These are phyloP conservation scores for Dendrolimus houi DNA, from an alignment of 2,888 invertebrate species.

Conservation along the genomic window DNA sequence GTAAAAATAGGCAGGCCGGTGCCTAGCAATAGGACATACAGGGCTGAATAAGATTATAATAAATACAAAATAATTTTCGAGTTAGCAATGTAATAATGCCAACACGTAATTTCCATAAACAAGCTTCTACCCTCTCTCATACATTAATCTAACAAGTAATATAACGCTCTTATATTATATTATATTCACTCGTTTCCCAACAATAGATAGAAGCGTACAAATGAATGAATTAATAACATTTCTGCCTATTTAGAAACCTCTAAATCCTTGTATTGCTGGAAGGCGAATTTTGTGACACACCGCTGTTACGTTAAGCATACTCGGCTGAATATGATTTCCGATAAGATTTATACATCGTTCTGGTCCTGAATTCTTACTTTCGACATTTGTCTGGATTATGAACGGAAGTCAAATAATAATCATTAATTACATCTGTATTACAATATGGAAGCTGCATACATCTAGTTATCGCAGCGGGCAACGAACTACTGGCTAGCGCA, in stretches of 20 bases:
- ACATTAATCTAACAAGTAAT: not conserved
- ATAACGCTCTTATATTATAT: not conserved
- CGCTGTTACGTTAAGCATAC: not conserved
- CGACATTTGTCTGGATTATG: too few relatives aligned
- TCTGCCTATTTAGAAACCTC: conserved; percentile 1
- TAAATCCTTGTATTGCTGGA: not conserved
- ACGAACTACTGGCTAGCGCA: too few relatives aligned
- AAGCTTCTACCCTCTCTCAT: not conserved
- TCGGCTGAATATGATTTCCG: not conserved
- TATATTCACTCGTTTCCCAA: not conserved
- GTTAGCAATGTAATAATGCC: not conserved
- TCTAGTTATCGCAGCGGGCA: too few relatives aligned
- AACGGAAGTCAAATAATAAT: too few relatives aligned
- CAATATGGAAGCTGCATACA: too few relatives aligned
- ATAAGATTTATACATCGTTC: too few relatives aligned
- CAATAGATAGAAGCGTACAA: conserved; percentile 1
- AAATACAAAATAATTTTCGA: too few relatives aligned
- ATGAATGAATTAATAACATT: conserved; percentile 1
- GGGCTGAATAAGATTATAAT: too few relatives aligned
- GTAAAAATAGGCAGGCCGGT: too few relatives aligned
- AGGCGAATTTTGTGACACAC: not conserved
- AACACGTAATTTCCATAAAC: not conserved
- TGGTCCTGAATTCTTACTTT: too few relatives aligned
- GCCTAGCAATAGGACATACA: too few relatives aligned
- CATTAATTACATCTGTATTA: too few relatives aligned